phyloP scores from a whole-genome alignment of 2,888 invertebrate genomes.

The Blomia tropicalis region DNA sequence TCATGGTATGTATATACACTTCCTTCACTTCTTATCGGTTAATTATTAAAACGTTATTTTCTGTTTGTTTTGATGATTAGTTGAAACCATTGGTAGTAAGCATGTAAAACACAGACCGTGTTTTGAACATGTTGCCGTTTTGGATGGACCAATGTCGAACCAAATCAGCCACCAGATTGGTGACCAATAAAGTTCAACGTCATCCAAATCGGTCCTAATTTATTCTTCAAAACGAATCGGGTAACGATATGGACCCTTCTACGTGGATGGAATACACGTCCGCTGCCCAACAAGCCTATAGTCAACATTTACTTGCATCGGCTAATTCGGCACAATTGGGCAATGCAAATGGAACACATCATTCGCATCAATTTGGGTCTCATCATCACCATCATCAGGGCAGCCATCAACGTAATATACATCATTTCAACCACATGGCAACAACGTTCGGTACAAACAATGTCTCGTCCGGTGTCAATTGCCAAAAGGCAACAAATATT shows the following conservation, averaged over 20 bases:
- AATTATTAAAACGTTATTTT: too few species aligned
- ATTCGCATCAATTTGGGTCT: too few species aligned
- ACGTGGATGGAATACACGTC: slow-evolving; percentile 10
- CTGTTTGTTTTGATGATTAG: too few species aligned
- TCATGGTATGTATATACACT: too few species aligned
- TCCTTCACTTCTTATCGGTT: too few species aligned
- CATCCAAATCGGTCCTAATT: too few species aligned
- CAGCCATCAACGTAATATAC: background rate
- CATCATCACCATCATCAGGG: slow-evolving; percentile 14
- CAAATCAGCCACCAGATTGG: background rate
- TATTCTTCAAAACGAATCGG: background rate
- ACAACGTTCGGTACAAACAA: background rate
- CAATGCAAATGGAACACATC: too few species aligned
- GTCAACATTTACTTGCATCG: background rate
- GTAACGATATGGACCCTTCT: background rate
- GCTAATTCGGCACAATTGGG: background rate
- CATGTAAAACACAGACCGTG: too few species aligned
- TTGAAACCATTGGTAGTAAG: too few species aligned
- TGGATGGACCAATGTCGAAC: too few species aligned
- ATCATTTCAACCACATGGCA: slow-evolving; percentile 7
- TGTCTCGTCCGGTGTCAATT: background rate
- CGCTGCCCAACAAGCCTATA: slow-evolving; percentile 8
- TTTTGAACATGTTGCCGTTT: too few species aligned
- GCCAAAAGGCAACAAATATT: background rate
- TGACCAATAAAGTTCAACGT: background rate